These are phyloP conservation scores for Drosophila takahashii DNA, from an alignment of 1,140 invertebrate genomes.

Conservation along the genomic window DNA sequence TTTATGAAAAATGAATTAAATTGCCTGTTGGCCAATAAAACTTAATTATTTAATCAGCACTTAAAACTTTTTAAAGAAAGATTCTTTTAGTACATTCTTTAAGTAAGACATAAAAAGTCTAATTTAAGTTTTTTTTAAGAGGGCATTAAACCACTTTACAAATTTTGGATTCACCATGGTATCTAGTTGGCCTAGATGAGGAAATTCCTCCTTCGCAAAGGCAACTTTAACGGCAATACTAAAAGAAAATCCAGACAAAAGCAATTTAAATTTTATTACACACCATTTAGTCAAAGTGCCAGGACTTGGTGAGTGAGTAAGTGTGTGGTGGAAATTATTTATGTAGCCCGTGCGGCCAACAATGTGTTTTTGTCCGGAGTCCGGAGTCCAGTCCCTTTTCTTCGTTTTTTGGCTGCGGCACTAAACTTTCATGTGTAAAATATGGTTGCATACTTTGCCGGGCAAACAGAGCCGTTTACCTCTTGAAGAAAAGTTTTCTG, in stretches of 20 bases:
- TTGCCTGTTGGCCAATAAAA: too few species aligned
- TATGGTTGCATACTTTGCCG: slow-evolving; percentile 61
- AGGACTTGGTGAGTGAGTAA: slow-evolving; percentile 36
- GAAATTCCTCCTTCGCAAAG: slow-evolving; percentile 17
- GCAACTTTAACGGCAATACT: slow-evolving; percentile 34
- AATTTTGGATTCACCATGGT: neutral
- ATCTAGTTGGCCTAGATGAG: slow-evolving; percentile 20
- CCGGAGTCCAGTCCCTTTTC: slow-evolving; percentile 1
- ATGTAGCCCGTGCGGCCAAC: slow-evolving; percentile 51
- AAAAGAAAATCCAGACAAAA: slow-evolving; percentile 62
- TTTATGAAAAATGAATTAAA: too few species aligned
- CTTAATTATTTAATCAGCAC: too few species aligned
- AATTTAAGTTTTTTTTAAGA: neutral
- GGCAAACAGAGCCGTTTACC: slow-evolving; percentile 55
- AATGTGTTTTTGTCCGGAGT: slow-evolving; percentile 44
- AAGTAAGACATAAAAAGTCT: too few species aligned
- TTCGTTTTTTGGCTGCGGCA: slow-evolving; percentile 14
- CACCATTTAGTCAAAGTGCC: slow-evolving; percentile 74
- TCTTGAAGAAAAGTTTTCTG: slow-evolving; percentile 14
- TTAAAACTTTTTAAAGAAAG: neutral
- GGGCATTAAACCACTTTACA: neutral
- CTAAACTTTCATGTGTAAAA: slow-evolving; percentile 64
- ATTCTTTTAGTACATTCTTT: too few species aligned
- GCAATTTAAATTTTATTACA: slow-evolving; percentile 79
- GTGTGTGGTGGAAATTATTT: slow-evolving; percentile 63